Base-by-base conservation (phyloP, 1,140 invertebrate species). In the Camponotus floridanus region DNA sequence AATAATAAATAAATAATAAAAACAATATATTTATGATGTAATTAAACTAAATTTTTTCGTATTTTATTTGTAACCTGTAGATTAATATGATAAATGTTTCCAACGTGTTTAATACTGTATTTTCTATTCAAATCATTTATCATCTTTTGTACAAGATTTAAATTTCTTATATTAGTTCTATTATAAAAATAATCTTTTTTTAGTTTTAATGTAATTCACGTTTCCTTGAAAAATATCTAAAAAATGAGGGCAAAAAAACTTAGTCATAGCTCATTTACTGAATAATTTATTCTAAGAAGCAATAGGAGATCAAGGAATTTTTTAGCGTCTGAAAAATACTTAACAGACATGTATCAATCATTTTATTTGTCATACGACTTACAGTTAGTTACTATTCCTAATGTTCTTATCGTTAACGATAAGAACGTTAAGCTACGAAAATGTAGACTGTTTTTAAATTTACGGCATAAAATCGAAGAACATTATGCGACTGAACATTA, bases 11-110 rank as follows among this genome's bases (percentile, higher is more conserved):
- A 73, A 18, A 55, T 55, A 71, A 51, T 15, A 18, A 33, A 73
- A 73, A 55, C 13, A 6, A 45, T n/a, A n/a, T n/a, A 26, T 1
- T 68, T 13, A 1, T 48, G 5, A 55, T n/a, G n/a, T n/a, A n/a
- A n/a, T n/a, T n/a, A n/a, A n/a, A n/a, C n/a, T n/a, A n/a, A n/a
- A n/a, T n/a, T n/a, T n/a, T n/a, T n/a, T n/a, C n/a, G n/a, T n/a
- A n/a, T n/a, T n/a, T n/a, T n/a, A n/a, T n/a, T n/a, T n/a, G 5
- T 36, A 36, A 36, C 36, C 5, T 36, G 5, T 36, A 42, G 36
- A 48, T 70, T 18, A 48, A 70, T 70, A 45, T 68, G 42, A 45
- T 73, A 36, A 73, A 4, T 55, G 55, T 33, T 55, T 15, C 9
- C 8, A 64, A 64, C 1, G 11, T 26, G 13, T 33, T 73, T 9